Conservation (phyloP, 2,888 invertebrate genomes). For the Noctua pronuba region DNA sequence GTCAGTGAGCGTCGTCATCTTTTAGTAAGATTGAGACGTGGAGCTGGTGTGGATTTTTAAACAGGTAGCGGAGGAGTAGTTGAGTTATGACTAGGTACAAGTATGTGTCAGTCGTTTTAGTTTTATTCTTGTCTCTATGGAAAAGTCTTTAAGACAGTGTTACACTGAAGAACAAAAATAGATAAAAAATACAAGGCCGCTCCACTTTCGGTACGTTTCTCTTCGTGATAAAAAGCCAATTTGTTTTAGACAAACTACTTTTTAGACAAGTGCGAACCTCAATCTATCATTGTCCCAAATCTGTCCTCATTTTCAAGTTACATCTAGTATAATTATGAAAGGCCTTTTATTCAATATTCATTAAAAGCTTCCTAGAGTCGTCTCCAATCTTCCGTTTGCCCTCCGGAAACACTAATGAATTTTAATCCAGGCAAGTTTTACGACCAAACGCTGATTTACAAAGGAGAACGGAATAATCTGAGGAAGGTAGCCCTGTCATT, state of each 20-base stretch:
- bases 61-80: conserved; percentile 27
- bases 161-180: background rate
- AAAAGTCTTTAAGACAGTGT: background rate
- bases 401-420: conserved; percentile 38
- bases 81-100: background rate
- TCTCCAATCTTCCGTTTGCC: conserved; percentile 33
- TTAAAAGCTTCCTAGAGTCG: conserved; percentile 20
- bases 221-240: conserved; percentile 10
- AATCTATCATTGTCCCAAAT: conserved; percentile 35
- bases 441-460: conserved; percentile 53
- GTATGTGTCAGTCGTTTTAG: conserved; percentile 6
- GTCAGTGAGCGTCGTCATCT: conserved; percentile 42
- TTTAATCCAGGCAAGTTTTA: conserved; percentile 54
- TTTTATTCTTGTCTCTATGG: background rate
- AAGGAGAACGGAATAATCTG: conserved; percentile 53
- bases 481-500: conserved; percentile 53
- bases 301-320: conserved; percentile 4
- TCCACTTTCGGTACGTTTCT: background rate
- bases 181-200: background rate
- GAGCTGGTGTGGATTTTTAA: conserved; percentile 46
- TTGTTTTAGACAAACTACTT: conserved; percentile 15
- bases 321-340: conserved; percentile 18
- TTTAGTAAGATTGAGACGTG: conserved; percentile 56
- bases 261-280: background rate
- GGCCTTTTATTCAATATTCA: conserved; percentile 46